Conservation (phyloP, 2,888 invertebrate genomes). For the Nysson spinosus region DNA sequence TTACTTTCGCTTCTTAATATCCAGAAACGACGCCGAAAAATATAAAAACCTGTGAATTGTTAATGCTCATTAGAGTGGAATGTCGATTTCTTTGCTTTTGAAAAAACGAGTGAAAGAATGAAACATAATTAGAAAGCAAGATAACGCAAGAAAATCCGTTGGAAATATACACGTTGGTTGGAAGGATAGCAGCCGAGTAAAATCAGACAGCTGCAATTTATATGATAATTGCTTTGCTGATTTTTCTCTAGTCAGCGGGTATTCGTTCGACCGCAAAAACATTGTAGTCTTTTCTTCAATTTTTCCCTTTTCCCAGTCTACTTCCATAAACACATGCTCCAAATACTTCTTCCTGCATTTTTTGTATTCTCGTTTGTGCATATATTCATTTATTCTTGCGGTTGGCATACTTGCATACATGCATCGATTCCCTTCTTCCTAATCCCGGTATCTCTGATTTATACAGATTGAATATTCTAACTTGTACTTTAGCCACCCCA, state of each 20-base stretch:
- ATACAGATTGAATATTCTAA: too few relatives aligned
- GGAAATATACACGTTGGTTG: not conserved
- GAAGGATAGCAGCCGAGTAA: slow-evolving; percentile 28
- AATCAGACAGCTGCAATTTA: slow-evolving; percentile 68
- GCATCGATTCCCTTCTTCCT: too few relatives aligned
- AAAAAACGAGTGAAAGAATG: not conserved
- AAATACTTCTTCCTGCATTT: too few relatives aligned
- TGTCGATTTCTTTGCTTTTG: not conserved
- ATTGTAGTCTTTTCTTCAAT: slow-evolving; percentile 39
- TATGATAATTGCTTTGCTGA: slow-evolving; percentile 68
- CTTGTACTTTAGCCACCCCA: too few relatives aligned
- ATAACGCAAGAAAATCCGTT: not conserved
- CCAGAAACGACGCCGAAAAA: too few relatives aligned
- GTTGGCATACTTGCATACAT: too few relatives aligned
- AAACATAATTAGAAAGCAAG: not conserved
- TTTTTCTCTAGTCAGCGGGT: slow-evolving; percentile 39
- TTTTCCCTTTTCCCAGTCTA: slow-evolving; percentile 10
- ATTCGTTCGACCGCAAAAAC: slow-evolving; percentile 31
- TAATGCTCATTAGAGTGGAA: too few relatives aligned
- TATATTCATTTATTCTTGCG: too few relatives aligned
- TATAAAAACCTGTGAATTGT: slow-evolving; percentile 33
- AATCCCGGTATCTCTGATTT: too few relatives aligned
- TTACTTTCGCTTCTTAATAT: too few relatives aligned
- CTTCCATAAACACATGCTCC: too few relatives aligned
- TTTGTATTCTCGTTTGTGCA: too few relatives aligned